A percentile compares a stretch with the other conserved stretches of the same genome.
Conservation (phyloP, 2,113 vertebrate genomes). For the Peucedramus taeniatus region DNA sequence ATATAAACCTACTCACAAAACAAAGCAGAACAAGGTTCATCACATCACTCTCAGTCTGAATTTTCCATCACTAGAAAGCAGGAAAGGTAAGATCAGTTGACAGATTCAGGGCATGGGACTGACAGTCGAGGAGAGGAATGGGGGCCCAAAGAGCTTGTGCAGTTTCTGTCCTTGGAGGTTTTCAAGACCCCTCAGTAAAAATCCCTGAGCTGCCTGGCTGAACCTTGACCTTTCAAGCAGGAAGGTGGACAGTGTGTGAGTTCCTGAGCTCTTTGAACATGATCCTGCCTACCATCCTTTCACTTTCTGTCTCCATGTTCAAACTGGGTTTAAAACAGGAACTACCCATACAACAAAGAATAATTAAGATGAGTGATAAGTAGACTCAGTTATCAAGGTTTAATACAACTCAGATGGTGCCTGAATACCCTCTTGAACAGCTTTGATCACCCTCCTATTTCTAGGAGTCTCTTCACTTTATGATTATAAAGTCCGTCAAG, state of each 20-base stretch:
- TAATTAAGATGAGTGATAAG: constrained; percentile 15
- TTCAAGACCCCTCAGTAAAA: not conserved
- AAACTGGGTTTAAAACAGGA: not conserved
- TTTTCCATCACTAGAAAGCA: not conserved
- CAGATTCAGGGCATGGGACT: not conserved
- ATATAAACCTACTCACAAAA: not conserved
- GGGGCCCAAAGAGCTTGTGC: not conserved
- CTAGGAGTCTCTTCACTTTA: not conserved
- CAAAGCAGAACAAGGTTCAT: constrained; percentile 40
- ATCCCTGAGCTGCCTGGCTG: not conserved
- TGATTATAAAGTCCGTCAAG: not conserved
- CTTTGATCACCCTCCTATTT: constrained; percentile 42
- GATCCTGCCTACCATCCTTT: not conserved
- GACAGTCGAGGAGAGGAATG: not conserved
- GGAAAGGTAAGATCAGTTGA: not conserved
- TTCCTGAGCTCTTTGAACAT: not conserved
- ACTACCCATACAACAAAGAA: not conserved
- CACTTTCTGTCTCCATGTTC: not conserved
- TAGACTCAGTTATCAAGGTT: not conserved
- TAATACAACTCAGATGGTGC: not conserved
- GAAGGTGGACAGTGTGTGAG: not conserved
- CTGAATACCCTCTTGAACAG: not conserved
- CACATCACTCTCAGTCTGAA: not conserved
- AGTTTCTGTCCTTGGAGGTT: not conserved
- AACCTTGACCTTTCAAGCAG: not conserved